Evolutionary conservation across 1,140 invertebrate genomes (phyloP), one percentile per base, ranked within the genome.

Genomic region (Bombus vancouverensis): DNA sequence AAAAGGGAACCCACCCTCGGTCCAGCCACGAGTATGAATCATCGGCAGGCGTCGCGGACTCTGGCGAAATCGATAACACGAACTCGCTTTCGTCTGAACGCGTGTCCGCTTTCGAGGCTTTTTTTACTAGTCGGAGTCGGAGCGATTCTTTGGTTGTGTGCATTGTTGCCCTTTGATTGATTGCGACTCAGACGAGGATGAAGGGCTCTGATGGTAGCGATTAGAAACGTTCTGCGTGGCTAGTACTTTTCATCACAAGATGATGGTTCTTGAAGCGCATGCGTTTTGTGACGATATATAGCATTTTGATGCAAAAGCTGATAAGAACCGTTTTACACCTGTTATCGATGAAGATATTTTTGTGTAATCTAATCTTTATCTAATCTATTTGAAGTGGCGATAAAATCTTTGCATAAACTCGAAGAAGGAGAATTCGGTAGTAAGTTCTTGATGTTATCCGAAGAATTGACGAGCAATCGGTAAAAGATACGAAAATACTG

Each of bases 41-140:
- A 95, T 94, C 92, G 88, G 76, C 88, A 91, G 83, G 88, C 93
- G 92, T 94, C 92, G 93, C 91, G 91, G 88, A 93, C 92, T 94
- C 22, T 92, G 89, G 94, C 95, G 89, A 92, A 94, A 94, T 93
- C 93, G 92, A 94, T 94, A 93, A 78, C 89, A 75, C 80, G 83
- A 79, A 80, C 86, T 85, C 76, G 73, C 84, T 83, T 81, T 47
- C 57, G 47, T 37, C 47, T 44, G 75, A 59, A 75, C 77, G 59
- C 76, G 88, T 81, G 86, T 81, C 87, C 83, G 89, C 89, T 88
- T 82, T 86, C 47, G 76, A 83, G 57, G 80, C 66, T 68, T 80
- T 87, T 79, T 81, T 81, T 85, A 13, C 70, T n/a, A 42, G 25
- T 13, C 70, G 39, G 13, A 72, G 70, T n/a, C 70, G 28, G 25